Percentiles rank a stretch among this genome's conserved stretches.
Conservation (phyloP, 2,888 invertebrate genomes). For the Papilio demoleus region DNA sequence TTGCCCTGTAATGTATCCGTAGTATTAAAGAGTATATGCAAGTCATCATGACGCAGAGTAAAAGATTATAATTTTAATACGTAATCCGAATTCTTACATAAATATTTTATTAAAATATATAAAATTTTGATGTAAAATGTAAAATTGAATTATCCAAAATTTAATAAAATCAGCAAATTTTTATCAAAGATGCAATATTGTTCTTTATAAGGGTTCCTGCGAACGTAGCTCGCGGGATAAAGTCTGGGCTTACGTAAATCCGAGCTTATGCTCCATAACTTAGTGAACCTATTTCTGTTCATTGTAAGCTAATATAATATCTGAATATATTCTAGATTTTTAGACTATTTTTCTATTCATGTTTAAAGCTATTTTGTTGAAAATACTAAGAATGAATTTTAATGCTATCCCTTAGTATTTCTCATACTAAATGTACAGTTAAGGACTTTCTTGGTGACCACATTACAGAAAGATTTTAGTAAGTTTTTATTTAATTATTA, state of each 20-base stretch:
- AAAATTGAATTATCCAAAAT: slow-evolving; percentile 40
- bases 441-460: no score
- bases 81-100: no score
- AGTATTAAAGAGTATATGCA: no score
- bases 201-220: slow-evolving; percentile 38
- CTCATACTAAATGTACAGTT: no score
- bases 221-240: slow-evolving; percentile 17
- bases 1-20: no score
- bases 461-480: no score
- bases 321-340: slow-evolving; percentile 22
- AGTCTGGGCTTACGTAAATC: slow-evolving; percentile 39
- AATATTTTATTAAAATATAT: no score
- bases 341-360: not conserved
- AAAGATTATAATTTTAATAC: no score
- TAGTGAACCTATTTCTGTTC: slow-evolving; percentile 36
- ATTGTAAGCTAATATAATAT: slow-evolving; percentile 37
- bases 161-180: slow-evolving; percentile 44
- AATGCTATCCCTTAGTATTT: no score
- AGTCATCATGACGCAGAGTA: no score
- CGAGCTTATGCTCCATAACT: slow-evolving; percentile 39
- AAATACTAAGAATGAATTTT: not conserved
- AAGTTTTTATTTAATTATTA: no score
- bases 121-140: no score
- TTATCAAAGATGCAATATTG: slow-evolving; percentile 44
- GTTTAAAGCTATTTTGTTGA: not conserved